phyloP scores from a whole-genome alignment of 2,797 vertebrate species.

The Artibeus jamaicensis region DNA sequence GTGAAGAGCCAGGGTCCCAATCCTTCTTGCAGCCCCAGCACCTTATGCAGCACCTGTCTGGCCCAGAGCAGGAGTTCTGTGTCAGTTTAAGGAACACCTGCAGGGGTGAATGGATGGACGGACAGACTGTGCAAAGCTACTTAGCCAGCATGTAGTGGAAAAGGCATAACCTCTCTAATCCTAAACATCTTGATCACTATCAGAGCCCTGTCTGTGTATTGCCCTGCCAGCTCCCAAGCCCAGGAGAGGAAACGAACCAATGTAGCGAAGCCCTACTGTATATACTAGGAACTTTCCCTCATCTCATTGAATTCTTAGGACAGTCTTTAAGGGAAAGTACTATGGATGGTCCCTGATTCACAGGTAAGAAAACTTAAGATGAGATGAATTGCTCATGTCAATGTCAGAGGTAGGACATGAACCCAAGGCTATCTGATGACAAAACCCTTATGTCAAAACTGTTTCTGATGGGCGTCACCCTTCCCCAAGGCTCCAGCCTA shows the following conservation, averaged over 20 bases:
- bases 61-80: neutral
- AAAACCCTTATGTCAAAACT: constrained; percentile 53
- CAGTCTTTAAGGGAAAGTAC: constrained; percentile 2
- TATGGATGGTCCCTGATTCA: neutral
- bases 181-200: neutral
- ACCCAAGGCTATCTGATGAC: constrained; percentile 46
- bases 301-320: neutral
- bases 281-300: neutral
- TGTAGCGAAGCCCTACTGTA: neutral
- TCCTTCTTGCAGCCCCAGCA: neutral
- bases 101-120: neutral
- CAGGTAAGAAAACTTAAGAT: constrained; percentile 32
- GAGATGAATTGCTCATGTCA: constrained; percentile 11
- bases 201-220: neutral
- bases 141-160: neutral
- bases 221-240: neutral
- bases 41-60: neutral
- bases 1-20: neutral
- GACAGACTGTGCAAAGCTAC: neutral
- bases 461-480: constrained; percentile 29
- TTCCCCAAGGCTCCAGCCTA: constrained; percentile 32
- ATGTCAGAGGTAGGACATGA: constrained; percentile 32
- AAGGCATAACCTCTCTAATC: neutral
- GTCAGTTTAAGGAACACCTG: neutral
- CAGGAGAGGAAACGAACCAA: neutral